A percentile compares a stretch with the other conserved stretches of the same genome.
Conservation (phyloP, 2,888 invertebrate genomes). For the Mythimna pallens region DNA sequence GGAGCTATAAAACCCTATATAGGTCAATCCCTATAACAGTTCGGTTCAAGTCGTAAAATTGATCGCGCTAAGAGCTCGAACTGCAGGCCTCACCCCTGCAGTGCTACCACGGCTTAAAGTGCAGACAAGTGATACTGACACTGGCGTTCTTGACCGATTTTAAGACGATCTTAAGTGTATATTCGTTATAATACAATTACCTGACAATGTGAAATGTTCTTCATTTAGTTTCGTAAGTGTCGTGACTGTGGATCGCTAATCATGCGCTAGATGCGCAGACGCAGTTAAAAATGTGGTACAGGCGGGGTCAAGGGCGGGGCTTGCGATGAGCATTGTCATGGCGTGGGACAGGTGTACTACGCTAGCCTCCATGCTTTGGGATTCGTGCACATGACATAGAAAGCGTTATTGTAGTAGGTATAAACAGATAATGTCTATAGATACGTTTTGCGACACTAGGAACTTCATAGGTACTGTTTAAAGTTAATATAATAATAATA, state of each 20-base stretch:
- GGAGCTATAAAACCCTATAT: too few species aligned
- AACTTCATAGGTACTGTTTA: background rate
- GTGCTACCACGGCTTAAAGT: too few species aligned
- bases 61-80: too few species aligned
- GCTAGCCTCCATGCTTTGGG: slow-evolving; percentile 47
- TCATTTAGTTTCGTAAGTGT: slow-evolving; percentile 74
- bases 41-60: too few species aligned
- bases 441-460: background rate
- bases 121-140: background rate
- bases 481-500: too few species aligned
- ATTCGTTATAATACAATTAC: slow-evolving; percentile 60
- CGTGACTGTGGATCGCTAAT: slow-evolving; percentile 80
- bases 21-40: too few species aligned
- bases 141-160: slow-evolving; percentile 17
- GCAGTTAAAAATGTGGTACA: slow-evolving; percentile 71
- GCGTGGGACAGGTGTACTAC: slow-evolving; percentile 64
- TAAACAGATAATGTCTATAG: background rate
- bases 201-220: slow-evolving; percentile 60
- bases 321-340: slow-evolving; percentile 60
- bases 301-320: slow-evolving; percentile 65
- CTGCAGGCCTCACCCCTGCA: too few species aligned
- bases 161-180: slow-evolving; percentile 34
- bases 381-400: slow-evolving; percentile 28
- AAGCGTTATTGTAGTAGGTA: background rate
- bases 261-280: slow-evolving; percentile 67